phyloP scores from a whole-genome alignment of 2,113 vertebrate species.

The Ophthalmolycus amberensis region DNA sequence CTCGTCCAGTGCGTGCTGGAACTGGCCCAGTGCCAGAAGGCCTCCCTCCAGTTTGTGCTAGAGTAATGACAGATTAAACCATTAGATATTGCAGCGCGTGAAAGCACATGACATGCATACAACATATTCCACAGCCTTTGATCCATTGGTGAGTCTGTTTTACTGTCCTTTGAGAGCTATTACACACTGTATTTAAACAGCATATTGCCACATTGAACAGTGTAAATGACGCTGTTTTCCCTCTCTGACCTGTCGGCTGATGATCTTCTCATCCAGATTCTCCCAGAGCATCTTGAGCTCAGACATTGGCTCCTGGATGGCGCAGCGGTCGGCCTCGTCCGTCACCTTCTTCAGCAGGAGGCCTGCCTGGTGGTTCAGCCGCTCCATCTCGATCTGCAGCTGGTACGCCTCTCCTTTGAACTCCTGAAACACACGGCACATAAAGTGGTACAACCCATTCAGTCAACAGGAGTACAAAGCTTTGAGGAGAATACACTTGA shows the following conservation, averaged over 20 bases:
- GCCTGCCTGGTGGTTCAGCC: constrained; percentile 93
- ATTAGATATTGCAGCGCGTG: constrained; percentile 34
- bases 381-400: constrained; percentile 98
- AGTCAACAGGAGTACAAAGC: constrained; percentile 54
- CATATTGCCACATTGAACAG: not conserved
- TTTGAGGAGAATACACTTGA: constrained; percentile 14
- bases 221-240: not conserved
- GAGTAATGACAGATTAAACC: constrained; percentile 75
- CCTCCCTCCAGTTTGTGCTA: constrained; percentile 98
- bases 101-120: constrained; percentile 43
- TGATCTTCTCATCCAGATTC: constrained; percentile 92
- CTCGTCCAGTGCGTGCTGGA: constrained; percentile 97
- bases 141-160: constrained; percentile 1
- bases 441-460: constrained; percentile 32
- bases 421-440: constrained; percentile 83
- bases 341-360: constrained; percentile 93
- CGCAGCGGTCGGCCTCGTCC: constrained; percentile 88
- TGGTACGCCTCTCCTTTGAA: constrained; percentile 96
- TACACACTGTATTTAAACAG: not conserved
- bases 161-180: not conserved
- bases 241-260: constrained; percentile 92
- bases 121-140: constrained; percentile 12
- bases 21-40: constrained; percentile 95
- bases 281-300: constrained; percentile 94
- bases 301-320: constrained; percentile 92